A percentile compares a stretch with the other conserved stretches of the same genome.
Evolutionary conservation across 2,888 invertebrate species (phyloP).

Genomic region (Cyclophora punctaria): DNA sequence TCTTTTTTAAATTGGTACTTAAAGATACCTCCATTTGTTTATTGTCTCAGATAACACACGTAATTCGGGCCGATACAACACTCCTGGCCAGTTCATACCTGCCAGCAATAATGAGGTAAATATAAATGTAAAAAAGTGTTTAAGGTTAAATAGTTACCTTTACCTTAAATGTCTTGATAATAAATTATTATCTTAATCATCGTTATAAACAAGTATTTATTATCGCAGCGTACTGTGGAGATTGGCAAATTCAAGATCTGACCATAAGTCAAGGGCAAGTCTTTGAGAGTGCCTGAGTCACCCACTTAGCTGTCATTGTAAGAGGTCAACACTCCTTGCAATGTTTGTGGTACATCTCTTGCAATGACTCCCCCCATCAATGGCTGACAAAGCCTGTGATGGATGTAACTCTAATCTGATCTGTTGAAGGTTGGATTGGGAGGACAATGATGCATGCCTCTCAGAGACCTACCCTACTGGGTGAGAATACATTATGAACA

Average conservation of each 20-base stretch:
- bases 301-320: conserved; percentile 31
- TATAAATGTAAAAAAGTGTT: not conserved
- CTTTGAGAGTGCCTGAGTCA: conserved; percentile 47
- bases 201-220: conserved; percentile 31
- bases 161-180: too few relatives aligned
- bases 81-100: conserved; percentile 42
- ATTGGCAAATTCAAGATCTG: conserved; percentile 42
- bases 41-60: conserved; percentile 43
- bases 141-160: too few relatives aligned
- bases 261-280: conserved; percentile 50
- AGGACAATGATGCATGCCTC: conserved; percentile 34
- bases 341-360: conserved; percentile 24
- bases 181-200: too few relatives aligned
- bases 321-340: conserved; percentile 23
- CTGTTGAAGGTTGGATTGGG: conserved; percentile 7
- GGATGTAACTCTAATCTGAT: conserved; percentile 14
- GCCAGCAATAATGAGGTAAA: conserved; percentile 35
- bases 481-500: conserved; percentile 62
- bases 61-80: conserved; percentile 43
- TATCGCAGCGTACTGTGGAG: conserved; percentile 46
- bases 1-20: too few relatives aligned
- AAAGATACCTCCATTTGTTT: too few relatives aligned
- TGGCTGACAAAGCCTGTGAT: conserved; percentile 32
- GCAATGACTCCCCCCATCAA: conserved; percentile 37
- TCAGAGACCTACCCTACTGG: conserved; percentile 47